Evolutionary conservation across 2,797 vertebrate genomes (phyloP), one percentile per base, ranked within the genome.

Genomic region (Cossypha heuglini): DNA sequence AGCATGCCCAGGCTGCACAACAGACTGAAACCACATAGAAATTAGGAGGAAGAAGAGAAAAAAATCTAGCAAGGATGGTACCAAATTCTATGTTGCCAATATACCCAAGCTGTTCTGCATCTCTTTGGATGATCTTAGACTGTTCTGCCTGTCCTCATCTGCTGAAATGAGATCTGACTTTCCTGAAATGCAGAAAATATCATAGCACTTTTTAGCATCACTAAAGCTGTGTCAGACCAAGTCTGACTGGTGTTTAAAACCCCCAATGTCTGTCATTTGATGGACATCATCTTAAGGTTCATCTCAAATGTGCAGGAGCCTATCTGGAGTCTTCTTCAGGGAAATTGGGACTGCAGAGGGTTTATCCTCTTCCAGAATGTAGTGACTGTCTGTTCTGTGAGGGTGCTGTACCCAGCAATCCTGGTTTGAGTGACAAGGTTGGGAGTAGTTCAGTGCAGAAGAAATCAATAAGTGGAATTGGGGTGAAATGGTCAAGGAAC

Each of bases 401-500:
- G 54, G 59, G 10, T 73, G n/a, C 59, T 68, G 59, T 85, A 52
- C 33, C 67, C 54, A 78, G 71, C 29, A 79, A 13, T 59, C 67
- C 68, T 37, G 25, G 40, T 74, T 77, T 92, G 88, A 96, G 78
- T 71, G 68, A 61, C 91, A 74, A 93, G 52, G 31, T 20, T 42
- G 46, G 73, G 88, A 81, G 58, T 38, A 68, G 69, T 71, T 95
- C 64, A 78, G 69, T 58, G 66, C 66, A 46, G 25, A 10, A 25
- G 42, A 81, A 89, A 96, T 94, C 84, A 85, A 29, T 83, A 90
- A 81, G 14, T 0, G 1, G 57, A 89, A 87, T 37, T 77, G 87
- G 72, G 91, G 87, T 92, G 84, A 94, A 87, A 82, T 71, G 84
- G 84, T 82, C 87, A 88, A 75, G 78, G 78, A 91, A 85, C 67